phyloP scores from a whole-genome alignment of 2,797 vertebrate species.

The Uromys caudimaculatus region DNA sequence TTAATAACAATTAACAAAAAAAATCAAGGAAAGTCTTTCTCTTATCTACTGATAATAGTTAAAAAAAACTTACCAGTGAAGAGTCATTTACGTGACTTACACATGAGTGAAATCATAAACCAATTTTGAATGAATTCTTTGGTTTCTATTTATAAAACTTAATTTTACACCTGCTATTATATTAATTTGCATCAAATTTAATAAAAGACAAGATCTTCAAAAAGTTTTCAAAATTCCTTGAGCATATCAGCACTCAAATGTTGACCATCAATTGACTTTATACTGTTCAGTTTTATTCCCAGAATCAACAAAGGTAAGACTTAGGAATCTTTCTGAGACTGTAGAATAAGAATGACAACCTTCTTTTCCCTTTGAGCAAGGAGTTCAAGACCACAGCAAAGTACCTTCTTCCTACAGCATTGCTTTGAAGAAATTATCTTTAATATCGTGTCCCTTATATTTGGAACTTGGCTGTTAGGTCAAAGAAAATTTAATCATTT shows the following conservation, averaged over 20 bases:
- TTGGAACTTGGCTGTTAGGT: not conserved
- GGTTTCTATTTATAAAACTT: not conserved
- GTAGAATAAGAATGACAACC: not conserved
- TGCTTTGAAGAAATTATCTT: not conserved
- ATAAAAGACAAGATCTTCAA: constrained; percentile 45
- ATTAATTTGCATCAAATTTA: constrained; percentile 7
- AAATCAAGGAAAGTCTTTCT: not conserved
- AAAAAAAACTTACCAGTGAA: constrained; percentile 26
- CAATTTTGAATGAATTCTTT: constrained; percentile 24
- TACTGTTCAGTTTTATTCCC: not conserved
- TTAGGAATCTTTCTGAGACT: not conserved
- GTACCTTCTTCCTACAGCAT: not conserved
- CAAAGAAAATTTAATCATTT: constrained; percentile 39
- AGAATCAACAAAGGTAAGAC: not conserved
- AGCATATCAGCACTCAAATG: not conserved
- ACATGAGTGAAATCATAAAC: constrained; percentile 33
- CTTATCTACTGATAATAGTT: not conserved
- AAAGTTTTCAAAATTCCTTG: not conserved
- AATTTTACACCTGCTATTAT: constrained; percentile 19
- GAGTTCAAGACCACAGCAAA: constrained; percentile 13
- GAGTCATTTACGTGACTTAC: not conserved
- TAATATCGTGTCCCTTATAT: not conserved
- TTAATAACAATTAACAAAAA: constrained; percentile 15
- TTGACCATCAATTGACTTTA: not conserved
- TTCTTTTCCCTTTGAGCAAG: not conserved